Evolutionary conservation across 2,113 vertebrate species (phyloP).

Genomic region (Alexandromys fortis): DNA sequence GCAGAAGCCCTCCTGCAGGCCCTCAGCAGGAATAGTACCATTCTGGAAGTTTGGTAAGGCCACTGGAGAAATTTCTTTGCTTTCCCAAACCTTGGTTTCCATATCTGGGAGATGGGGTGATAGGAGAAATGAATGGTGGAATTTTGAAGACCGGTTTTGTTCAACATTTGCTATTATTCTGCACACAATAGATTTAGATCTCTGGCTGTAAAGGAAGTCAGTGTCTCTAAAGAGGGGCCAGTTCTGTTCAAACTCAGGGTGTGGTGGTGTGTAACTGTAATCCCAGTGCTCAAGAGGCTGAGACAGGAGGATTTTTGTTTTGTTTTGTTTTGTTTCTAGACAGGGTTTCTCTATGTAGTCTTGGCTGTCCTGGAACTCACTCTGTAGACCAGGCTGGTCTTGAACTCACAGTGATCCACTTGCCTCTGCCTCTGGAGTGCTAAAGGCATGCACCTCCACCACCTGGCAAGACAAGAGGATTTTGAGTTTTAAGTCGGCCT

Average conservation of each 20-base stretch:
- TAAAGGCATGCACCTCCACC: background rate
- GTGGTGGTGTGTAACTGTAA: background rate
- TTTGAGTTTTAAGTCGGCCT: background rate
- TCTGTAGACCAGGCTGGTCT: background rate
- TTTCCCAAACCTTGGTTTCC: background rate
- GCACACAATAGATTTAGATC: background rate
- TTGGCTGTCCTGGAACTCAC: background rate
- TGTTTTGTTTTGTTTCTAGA: background rate
- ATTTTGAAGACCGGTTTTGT: background rate
- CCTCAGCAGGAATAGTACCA: conserved; percentile 83
- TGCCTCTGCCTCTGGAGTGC: background rate
- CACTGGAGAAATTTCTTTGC: background rate
- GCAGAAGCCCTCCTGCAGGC: conserved; percentile 87
- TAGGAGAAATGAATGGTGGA: background rate
- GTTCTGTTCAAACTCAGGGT: background rate
- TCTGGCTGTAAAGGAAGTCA: background rate
- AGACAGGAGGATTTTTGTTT: background rate
- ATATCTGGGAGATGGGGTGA: background rate
- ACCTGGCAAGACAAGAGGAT: background rate
- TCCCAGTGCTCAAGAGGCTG: too few species aligned
- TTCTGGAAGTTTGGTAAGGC: conserved; percentile 90
- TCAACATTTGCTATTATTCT: background rate
- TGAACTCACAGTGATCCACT: background rate
- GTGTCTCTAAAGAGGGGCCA: background rate
- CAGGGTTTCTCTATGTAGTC: background rate